Base-by-base conservation (phyloP, 2,888 invertebrate species). In the Chrysolina americana region DNA sequence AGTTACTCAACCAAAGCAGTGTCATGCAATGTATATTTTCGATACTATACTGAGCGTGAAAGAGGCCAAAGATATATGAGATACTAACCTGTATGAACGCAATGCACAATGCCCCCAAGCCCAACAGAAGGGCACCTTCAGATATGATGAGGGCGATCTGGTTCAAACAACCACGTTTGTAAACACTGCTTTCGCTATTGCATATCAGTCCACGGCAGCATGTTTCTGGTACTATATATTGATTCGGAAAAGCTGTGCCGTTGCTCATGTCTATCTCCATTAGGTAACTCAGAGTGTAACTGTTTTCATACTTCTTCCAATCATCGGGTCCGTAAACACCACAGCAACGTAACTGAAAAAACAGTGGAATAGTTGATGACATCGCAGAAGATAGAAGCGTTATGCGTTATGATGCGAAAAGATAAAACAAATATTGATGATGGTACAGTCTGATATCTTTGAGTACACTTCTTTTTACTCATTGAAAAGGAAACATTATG, bases 71-170 rank as follows among this genome's bases (percentile, higher is more conserved):
- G n/a, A n/a, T n/a, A 21, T 56, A 8, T 21, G 4, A 13, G 0
- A 23, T 56, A 56, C 82, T 75, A 85, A 94, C 94, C 91, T 95
- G 95, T 77, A 95, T 94, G 82, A 95, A 92, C 8, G 94, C 94
- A 74, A 95, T 93, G n/a, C 94, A 94, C 82, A 94, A 89, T 6
- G 94, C 94, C 5, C 94, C 95, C 65, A 94, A 93, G 3, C 92
- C 94, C 76, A 94, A 87, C 68, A 94, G 88, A 70, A 94, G 90
- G 41, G 94, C 92, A 84, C 94, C 81, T 78, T 84, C 83, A 0
- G 85, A 83, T n/a, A 84, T 79, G 65, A 85, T 76, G 44, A 76
- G 80, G 13, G 75, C 73, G 21, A 85, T 75, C 48, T 74, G 74
- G 23, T 77, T 69, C 17, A 84, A 65, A 70, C 85, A 85, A 23